Evolutionary conservation across 1,140 invertebrate genomes (phyloP).

Genomic region (Aphis gossypii): DNA sequence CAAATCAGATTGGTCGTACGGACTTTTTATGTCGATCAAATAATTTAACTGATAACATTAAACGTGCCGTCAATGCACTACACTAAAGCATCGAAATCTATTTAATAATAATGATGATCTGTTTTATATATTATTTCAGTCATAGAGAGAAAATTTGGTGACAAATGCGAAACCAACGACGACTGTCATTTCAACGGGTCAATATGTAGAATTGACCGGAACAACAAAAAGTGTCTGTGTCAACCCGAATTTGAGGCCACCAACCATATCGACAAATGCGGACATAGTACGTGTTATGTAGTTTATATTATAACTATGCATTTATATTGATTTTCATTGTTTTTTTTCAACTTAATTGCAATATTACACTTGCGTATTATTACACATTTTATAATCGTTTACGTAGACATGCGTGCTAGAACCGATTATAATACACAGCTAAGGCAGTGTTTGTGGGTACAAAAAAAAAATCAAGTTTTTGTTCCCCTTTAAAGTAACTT

Average conservation of each 20-base stretch:
- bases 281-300: slow-evolving; percentile 71
- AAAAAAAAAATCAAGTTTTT: neutral
- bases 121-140: neutral
- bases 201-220: slow-evolving; percentile 69
- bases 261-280: slow-evolving; percentile 85
- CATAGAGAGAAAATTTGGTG: slow-evolving; percentile 71
- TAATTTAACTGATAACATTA: neutral
- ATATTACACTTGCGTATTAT: neutral
- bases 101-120: neutral
- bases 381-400: slow-evolving; percentile 17
- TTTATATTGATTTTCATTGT: neutral
- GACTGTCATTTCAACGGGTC: slow-evolving; percentile 79
- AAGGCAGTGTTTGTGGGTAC: neutral
- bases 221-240: slow-evolving; percentile 70
- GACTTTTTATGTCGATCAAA: neutral
- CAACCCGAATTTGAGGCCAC: slow-evolving; percentile 74
- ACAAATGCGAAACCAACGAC: slow-evolving; percentile 72
- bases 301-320: neutral
- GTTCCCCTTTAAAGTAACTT: neutral
- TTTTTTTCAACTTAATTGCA: neutral
- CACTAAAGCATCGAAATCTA: neutral
- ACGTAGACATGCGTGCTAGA: slow-evolving; percentile 26
- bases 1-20: neutral
- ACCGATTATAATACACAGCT: neutral
- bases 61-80: neutral